Conservation (phyloP, 1,140 invertebrate species). For the Cataglyphis hispanica region DNA sequence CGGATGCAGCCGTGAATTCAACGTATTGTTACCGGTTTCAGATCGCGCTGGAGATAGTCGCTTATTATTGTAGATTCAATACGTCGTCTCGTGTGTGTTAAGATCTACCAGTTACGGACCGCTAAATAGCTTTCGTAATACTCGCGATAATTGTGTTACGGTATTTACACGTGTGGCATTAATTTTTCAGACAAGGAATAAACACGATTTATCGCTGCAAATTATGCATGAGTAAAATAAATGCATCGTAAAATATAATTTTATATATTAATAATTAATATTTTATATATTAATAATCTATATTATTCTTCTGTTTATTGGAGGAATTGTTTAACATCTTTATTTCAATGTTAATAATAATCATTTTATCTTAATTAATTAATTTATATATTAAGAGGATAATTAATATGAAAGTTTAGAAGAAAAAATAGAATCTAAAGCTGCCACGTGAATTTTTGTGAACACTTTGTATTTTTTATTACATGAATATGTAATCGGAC, state of each 20-base stretch:
- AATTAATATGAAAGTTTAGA: not conserved
- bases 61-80: slow-evolving; percentile 44
- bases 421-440: not conserved
- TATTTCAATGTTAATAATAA: not conserved
- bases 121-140: slow-evolving; percentile 56
- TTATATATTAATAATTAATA: not conserved
- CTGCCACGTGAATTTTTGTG: not conserved
- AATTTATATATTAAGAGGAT: not conserved
- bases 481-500: slow-evolving; percentile 29
- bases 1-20: slow-evolving; percentile 40
- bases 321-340: not conserved
- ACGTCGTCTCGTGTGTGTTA: not conserved
- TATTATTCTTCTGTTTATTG: not conserved
- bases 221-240: not conserved
- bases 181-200: not conserved
- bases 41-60: slow-evolving; percentile 41
- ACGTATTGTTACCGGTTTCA: slow-evolving; percentile 32
- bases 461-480: not conserved
- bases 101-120: slow-evolving; percentile 45
- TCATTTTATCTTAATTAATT: not conserved
- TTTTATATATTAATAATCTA: not conserved
- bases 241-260: not conserved
- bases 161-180: not conserved
- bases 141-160: slow-evolving; percentile 32
- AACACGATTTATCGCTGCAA: not conserved